A percentile compares a stretch with the other conserved stretches of the same genome.
These are phyloP conservation scores for Perca fluviatilis DNA, from an alignment of 2,113 vertebrate species.

Conservation along the genomic window DNA sequence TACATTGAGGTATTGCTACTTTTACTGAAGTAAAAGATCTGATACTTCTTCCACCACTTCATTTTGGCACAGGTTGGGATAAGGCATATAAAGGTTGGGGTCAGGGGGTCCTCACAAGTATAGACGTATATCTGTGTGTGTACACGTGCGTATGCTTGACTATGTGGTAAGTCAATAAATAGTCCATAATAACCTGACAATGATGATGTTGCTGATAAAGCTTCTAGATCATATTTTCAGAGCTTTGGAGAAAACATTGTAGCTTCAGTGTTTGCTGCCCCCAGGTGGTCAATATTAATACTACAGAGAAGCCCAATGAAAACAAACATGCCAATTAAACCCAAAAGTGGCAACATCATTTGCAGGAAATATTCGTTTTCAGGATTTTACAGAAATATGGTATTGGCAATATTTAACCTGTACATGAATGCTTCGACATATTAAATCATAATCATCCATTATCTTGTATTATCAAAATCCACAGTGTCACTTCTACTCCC, in stretches of 20 bases:
- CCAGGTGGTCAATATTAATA: slow-evolving; percentile 61
- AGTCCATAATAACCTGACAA: neutral
- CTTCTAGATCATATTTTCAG: slow-evolving; percentile 1
- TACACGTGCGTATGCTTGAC: neutral
- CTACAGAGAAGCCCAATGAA: neutral
- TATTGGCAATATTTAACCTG: neutral
- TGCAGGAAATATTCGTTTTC: neutral
- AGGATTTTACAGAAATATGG: neutral
- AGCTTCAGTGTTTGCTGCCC: slow-evolving; percentile 69
- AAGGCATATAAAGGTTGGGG: neutral
- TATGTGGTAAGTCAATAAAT: neutral
- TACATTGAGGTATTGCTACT: neutral
- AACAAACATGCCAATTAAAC: neutral
- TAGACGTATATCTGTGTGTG: neutral
- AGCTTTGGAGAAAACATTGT: neutral
- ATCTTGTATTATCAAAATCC: slow-evolving; percentile 7
- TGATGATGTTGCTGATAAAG: neutral
- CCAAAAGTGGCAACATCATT: neutral
- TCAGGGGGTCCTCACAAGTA: neutral
- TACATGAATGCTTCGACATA: neutral
- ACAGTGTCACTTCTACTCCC: slow-evolving; percentile 41
- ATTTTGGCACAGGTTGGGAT: neutral
- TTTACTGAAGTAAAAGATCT: neutral
- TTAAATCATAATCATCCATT: neutral
- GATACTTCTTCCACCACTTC: neutral